These are phyloP conservation scores for Agriopis leucophaearia DNA, from an alignment of 2,888 invertebrate species.

Conservation along the genomic window DNA sequence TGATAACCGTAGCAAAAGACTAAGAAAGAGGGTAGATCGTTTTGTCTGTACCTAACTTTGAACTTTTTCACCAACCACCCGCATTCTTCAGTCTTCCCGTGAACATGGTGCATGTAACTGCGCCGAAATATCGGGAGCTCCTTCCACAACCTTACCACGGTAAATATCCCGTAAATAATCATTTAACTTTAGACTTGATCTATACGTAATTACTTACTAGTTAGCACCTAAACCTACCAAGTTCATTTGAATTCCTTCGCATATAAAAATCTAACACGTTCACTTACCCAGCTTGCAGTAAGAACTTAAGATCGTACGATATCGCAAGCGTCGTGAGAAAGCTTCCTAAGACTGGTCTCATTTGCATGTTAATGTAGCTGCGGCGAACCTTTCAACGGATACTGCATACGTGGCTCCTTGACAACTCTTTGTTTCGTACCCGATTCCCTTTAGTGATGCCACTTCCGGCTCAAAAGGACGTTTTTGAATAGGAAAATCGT, in stretches of 20 bases:
- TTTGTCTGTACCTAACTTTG: too few relatives aligned
- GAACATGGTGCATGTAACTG: too few relatives aligned
- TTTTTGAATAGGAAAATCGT: conserved; percentile 13
- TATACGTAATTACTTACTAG: not conserved
- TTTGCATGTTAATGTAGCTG: conserved; percentile 79
- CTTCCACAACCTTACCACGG: too few relatives aligned
- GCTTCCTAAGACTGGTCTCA: conserved; percentile 57
- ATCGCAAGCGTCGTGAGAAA: conserved; percentile 33
- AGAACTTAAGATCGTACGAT: conserved; percentile 38
- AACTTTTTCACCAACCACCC: too few relatives aligned
- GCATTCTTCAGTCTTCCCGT: too few relatives aligned
- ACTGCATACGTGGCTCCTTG: conserved; percentile 64
- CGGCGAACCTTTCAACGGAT: conserved; percentile 59
- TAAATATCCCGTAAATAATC: too few relatives aligned
- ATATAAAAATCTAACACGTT: conserved; percentile 11
- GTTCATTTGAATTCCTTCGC: conserved; percentile 2
- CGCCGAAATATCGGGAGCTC: too few relatives aligned
- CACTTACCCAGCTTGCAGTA: conserved; percentile 18
- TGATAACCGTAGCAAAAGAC: too few relatives aligned
- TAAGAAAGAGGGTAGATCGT: too few relatives aligned
- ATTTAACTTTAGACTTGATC: too few relatives aligned
- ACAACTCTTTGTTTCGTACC: conserved; percentile 53
- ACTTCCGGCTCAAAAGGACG: conserved; percentile 9
- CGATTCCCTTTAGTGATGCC: conserved; percentile 41
- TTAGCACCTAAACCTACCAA: not conserved